These are phyloP conservation scores for Cladorhizidae sp. DNA, from an alignment of 37 sponge, comb jelly and placozoan species.

Conservation along the genomic window DNA sequence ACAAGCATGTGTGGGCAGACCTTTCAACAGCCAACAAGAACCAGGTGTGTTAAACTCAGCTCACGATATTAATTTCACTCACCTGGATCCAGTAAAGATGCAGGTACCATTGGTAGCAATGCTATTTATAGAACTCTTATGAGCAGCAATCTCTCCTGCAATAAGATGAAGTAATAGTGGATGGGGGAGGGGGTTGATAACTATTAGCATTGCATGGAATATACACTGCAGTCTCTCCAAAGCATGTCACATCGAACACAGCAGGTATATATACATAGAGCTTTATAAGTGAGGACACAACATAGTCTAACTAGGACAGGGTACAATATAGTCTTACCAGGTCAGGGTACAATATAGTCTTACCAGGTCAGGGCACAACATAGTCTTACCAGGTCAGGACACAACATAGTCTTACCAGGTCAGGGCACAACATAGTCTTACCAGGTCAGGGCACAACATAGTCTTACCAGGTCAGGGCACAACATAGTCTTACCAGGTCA, in stretches of 20 bases:
- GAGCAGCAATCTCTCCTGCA: slow-evolving; percentile 70
- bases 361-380: too few relatives aligned
- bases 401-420: too few relatives aligned
- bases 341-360: too few relatives aligned
- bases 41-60: not conserved
- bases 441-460: too few relatives aligned
- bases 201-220: not conserved
- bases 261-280: not conserved
- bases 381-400: too few relatives aligned
- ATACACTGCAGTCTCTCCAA: not conserved
- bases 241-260: not conserved
- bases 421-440: too few relatives aligned
- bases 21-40: too few relatives aligned
- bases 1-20: too few relatives aligned
- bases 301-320: too few relatives aligned
- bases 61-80: not conserved
- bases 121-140: slow-evolving; percentile 61
- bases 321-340: too few relatives aligned
- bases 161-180: not conserved
- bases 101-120: slow-evolving; percentile 62
- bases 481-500: too few relatives aligned
- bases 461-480: too few relatives aligned
- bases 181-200: not conserved
- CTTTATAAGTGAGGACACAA: not conserved
- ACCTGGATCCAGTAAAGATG: slow-evolving; percentile 75